These are phyloP conservation scores for Scleropages formosus DNA, from an alignment of 2,797 vertebrate genomes.

Conservation along the genomic window DNA sequence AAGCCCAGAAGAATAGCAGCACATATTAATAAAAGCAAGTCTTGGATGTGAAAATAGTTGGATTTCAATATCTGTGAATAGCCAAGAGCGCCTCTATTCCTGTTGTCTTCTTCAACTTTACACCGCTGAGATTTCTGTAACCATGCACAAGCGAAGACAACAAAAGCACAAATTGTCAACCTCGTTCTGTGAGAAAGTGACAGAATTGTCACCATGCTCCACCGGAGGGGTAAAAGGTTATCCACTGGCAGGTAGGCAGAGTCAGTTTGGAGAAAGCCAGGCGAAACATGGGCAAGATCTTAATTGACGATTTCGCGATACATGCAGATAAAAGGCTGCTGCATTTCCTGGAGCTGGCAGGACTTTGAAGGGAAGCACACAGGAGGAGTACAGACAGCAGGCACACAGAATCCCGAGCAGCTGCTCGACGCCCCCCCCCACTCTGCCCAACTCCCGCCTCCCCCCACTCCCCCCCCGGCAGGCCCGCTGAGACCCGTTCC, in stretches of 20 bases:
- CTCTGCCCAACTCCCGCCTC: too few relatives aligned
- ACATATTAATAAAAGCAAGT: background rate
- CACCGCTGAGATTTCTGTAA: background rate
- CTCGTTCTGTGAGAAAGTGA: background rate
- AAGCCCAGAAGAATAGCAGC: background rate
- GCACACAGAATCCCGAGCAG: slow-evolving; percentile 56
- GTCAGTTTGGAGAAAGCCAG: background rate
- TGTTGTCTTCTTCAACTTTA: background rate
- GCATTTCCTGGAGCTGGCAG: slow-evolving; percentile 48
- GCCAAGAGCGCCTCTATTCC: background rate
- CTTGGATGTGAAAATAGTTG: background rate
- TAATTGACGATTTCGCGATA: slow-evolving; percentile 50
- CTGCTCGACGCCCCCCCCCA: slow-evolving; percentile 49
- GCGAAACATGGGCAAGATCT: slow-evolving; percentile 41
- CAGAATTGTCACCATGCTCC: background rate
- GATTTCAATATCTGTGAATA: background rate
- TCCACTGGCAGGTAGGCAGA: background rate
- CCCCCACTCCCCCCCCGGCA: slow-evolving; percentile 41
- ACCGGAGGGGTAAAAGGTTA: slow-evolving; percentile 2
- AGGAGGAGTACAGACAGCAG: slow-evolving; percentile 45
- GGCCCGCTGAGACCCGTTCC: slow-evolving; percentile 59
- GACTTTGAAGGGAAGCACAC: slow-evolving; percentile 55
- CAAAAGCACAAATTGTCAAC: background rate
- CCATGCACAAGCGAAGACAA: background rate
- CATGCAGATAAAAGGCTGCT: slow-evolving; percentile 56